phyloP scores from a whole-genome alignment of 1,140 invertebrate species.

The Aphelenchoides besseyi region DNA sequence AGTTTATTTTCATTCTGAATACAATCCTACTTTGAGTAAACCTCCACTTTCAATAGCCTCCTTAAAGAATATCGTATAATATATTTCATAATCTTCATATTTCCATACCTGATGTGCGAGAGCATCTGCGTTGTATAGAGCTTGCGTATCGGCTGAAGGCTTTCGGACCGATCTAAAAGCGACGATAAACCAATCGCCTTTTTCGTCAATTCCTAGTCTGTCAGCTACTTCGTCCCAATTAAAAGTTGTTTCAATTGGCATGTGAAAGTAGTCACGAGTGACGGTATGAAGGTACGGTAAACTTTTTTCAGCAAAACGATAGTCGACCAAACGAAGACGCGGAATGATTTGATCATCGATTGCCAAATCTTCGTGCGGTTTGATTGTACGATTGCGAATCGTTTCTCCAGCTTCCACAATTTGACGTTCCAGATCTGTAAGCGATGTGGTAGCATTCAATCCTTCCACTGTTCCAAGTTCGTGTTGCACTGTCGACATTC shows the following conservation, averaged over 20 bases:
- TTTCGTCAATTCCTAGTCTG: not conserved
- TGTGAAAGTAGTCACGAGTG: not conserved
- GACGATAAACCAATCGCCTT: conserved; percentile 8
- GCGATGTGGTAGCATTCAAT: not conserved
- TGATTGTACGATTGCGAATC: not conserved
- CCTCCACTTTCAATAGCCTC: conserved; percentile 11
- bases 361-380: not conserved
- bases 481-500: not conserved
- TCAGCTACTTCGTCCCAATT: conserved; percentile 2
- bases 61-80: too few relatives aligned
- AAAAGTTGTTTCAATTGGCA: not conserved
- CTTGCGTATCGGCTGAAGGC: not conserved
- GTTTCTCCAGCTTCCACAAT: not conserved
- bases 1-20: too few relatives aligned
- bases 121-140: not conserved
- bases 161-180: not conserved
- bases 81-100: too few relatives aligned
- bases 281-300: not conserved
- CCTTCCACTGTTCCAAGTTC: not conserved
- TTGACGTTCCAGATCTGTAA: not conserved
- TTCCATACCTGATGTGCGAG: not conserved
- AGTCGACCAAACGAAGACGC: conserved; percentile 1
- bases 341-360: not conserved
- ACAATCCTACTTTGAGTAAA: not conserved
- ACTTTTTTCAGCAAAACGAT: not conserved